A percentile compares a stretch with the other conserved stretches of the same genome.
Evolutionary conservation across 2,888 invertebrate species (phyloP).

Genomic region (Synanthedon vespiformis): DNA sequence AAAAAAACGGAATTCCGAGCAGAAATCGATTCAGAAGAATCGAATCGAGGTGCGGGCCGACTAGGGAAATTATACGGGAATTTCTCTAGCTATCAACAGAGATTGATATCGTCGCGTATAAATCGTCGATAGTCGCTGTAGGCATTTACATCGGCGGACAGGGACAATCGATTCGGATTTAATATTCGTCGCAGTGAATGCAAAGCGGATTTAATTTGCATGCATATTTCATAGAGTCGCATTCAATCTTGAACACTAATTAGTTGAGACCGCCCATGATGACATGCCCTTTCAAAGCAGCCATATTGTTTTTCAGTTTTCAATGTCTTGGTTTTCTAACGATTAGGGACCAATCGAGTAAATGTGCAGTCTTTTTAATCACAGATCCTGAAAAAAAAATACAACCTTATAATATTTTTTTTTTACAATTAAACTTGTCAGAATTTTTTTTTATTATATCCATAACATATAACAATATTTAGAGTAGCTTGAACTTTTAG

Average conservation of each 20-base stretch:
- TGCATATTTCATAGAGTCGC: conserved; percentile 27
- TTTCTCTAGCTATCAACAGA: neutral
- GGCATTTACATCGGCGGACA: conserved; percentile 5
- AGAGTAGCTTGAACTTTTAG: too few species aligned
- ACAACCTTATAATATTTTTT: too few species aligned
- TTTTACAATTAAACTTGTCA: too few species aligned
- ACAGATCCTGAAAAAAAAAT: too few species aligned
- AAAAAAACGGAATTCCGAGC: conserved; percentile 8
- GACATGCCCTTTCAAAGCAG: conserved; percentile 2
- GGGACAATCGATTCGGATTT: conserved; percentile 16
- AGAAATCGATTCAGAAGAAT: conserved; percentile 45
- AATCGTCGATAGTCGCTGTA: neutral
- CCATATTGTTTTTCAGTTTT: too few species aligned
- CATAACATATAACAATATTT: too few species aligned
- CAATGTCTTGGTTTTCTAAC: too few species aligned
- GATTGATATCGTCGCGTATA: too few species aligned
- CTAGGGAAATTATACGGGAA: neutral
- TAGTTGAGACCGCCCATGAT: conserved; percentile 30
- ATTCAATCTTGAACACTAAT: conserved; percentile 26
- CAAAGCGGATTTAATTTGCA: conserved; percentile 22
- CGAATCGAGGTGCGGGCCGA: conserved; percentile 1
- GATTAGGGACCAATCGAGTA: too few species aligned
- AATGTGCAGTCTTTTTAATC: too few species aligned
- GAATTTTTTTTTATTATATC: too few species aligned
- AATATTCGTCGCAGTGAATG: conserved; percentile 17